A percentile compares a stretch with the other conserved stretches of the same genome.
Conservation (phyloP, 2,888 invertebrate genomes). For the Brenthis hecate region DNA sequence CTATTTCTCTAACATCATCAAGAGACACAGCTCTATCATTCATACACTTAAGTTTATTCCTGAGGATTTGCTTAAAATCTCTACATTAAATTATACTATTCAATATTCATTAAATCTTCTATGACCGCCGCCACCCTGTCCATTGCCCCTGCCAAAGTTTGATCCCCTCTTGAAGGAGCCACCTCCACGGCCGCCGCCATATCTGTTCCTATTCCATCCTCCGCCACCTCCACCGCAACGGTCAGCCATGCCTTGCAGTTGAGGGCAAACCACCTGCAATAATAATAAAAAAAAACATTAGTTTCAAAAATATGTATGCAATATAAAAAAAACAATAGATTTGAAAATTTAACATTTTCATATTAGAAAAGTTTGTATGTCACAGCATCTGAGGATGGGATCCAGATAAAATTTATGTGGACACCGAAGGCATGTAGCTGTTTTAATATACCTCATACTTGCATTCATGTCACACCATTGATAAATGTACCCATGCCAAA, state of each 20-base stretch:
- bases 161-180: constrained; percentile 77
- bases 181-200: constrained; percentile 71
- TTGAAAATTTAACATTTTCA: too few species aligned
- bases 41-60: constrained; percentile 56
- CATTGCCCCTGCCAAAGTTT: constrained; percentile 70
- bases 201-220: constrained; percentile 81
- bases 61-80: constrained; percentile 65
- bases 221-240: constrained; percentile 85
- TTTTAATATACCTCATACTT: constrained; percentile 86
- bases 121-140: constrained; percentile 67
- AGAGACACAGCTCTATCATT: constrained; percentile 51
- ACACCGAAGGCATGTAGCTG: constrained; percentile 91
- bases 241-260: constrained; percentile 90
- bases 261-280: constrained; percentile 90
- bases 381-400: constrained; percentile 88
- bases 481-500: constrained; percentile 89
- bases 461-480: constrained; percentile 88
- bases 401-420: constrained; percentile 87
- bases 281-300: background rate
- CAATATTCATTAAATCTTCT: constrained; percentile 75
- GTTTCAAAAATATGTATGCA: background rate
- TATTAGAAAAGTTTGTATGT: constrained; percentile 56
- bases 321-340: background rate
- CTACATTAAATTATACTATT: constrained; percentile 49
- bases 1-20: constrained; percentile 36